phyloP scores from a whole-genome alignment of 2,113 vertebrate genomes.

The Nothoprocta perdicaria region DNA sequence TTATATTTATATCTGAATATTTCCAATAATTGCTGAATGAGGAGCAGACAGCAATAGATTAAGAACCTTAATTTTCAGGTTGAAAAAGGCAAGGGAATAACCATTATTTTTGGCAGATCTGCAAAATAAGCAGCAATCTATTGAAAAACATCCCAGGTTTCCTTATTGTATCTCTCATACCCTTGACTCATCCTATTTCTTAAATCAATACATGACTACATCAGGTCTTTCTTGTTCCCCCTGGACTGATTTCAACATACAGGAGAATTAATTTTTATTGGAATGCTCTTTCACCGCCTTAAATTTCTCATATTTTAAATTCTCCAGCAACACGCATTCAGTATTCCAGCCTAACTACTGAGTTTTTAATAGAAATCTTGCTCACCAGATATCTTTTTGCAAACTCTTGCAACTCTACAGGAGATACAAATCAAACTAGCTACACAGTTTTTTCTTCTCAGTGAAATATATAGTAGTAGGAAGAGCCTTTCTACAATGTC shows the following conservation, averaged over 20 bases:
- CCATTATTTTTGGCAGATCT: constrained; percentile 70
- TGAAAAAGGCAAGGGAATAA: constrained; percentile 56
- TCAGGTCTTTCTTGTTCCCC: constrained; percentile 73
- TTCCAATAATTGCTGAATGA: constrained; percentile 53
- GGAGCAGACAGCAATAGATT: constrained; percentile 39
- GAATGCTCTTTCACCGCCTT: constrained; percentile 55
- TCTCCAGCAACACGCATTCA: constrained; percentile 67
- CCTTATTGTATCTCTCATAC: constrained; percentile 66
- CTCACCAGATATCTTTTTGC: constrained; percentile 49
- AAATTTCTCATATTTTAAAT: constrained; percentile 71
- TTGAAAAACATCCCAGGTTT: constrained; percentile 66
- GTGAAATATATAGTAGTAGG: constrained; percentile 23
- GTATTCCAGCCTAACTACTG: constrained; percentile 62
- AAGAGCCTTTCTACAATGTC: constrained; percentile 19
- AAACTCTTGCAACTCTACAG: constrained; percentile 54
- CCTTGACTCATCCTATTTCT: constrained; percentile 71
- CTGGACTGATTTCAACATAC: constrained; percentile 69
- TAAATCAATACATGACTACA: constrained; percentile 77
- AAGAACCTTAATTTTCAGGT: constrained; percentile 57
- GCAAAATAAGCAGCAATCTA: constrained; percentile 71
- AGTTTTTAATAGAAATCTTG: constrained; percentile 68
- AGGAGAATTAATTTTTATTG: constrained; percentile 70
- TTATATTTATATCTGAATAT: constrained; percentile 1
- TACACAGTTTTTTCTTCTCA: constrained; percentile 27
- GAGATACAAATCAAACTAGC: constrained; percentile 64